Evolutionary conservation across 2,888 invertebrate genomes (phyloP), one percentile per base, ranked within the genome.

Genomic region (Nomada goodeniana): DNA sequence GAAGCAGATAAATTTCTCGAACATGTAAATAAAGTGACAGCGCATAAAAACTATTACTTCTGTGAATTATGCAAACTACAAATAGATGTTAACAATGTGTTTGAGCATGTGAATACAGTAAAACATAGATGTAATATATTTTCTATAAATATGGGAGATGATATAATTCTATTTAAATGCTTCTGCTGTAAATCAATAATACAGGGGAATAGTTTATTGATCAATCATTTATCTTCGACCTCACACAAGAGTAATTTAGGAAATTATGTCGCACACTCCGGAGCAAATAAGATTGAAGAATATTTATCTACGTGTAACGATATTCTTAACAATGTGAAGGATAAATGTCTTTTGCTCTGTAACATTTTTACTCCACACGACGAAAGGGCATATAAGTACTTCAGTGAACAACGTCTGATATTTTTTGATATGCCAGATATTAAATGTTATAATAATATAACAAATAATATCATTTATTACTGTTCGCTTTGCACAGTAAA

Each of bases 171-270:
- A 20, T 72, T 57, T 44, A 71, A 76, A 65, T 76, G 76, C 53
- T 26, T 72, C 1, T 76, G 76, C 26, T 76, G 76, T 65, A 71
- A 71, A 23, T 71, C 59, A 13, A 65, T 76, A 57, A 71, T 71
- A 26, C 44, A 71, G 11, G 76, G 64, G n/a, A 44, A 18, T 44
- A 53, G 9, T 20, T 60, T 13, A 15, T 52, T 76, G 1, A 10
- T 53, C 13, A 11, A 20, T 10, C 76, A 76, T 60, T 52, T 71
- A 23, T 11, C 7, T 20, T 47, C 59, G 20, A 0, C 20, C 1
- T 47, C 2, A 53, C 81, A 81, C 67, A 52, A 81, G 18, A n/a
- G 53, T 9, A 52, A 76, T n/a, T 57, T 70, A 20, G 1, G 0
- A n/a, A 83, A 36, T 3, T 42, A 29, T 26, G 52, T 70, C 23